phyloP scores from a whole-genome alignment of 2,797 vertebrate species.

The Synaphobranchus kaupii region DNA sequence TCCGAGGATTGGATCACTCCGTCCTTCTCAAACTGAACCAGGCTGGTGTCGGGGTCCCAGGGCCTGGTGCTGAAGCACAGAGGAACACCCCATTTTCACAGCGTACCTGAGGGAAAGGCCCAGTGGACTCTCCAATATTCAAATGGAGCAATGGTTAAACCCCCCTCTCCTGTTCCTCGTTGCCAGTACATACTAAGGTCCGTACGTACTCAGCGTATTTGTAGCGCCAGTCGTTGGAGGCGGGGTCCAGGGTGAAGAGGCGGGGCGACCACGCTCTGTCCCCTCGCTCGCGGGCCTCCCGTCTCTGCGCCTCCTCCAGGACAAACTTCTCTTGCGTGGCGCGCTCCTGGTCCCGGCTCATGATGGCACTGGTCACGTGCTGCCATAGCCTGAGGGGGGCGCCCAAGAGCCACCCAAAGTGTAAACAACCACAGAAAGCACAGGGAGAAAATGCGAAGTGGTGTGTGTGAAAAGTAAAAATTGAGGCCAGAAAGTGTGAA shows the following conservation, averaged over 20 bases:
- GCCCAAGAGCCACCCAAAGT: not conserved
- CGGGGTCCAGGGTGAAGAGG: constrained; percentile 80
- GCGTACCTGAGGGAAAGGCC: not conserved
- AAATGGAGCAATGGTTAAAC: not conserved
- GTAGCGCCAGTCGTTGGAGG: constrained; percentile 85
- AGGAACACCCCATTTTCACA: not conserved
- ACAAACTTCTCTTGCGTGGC: constrained; percentile 91
- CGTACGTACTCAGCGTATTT: constrained; percentile 83
- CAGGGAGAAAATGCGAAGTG: not conserved
- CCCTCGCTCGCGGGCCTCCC: constrained; percentile 74
- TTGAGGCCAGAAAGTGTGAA: not conserved
- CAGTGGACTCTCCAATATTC: not conserved
- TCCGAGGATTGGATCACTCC: constrained; percentile 87
- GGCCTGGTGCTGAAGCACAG: constrained; percentile 72
- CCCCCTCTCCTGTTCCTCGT: not conserved
- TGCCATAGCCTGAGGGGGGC: constrained; percentile 84
- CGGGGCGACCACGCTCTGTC: constrained; percentile 78
- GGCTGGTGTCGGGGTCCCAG: constrained; percentile 84
- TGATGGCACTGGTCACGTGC: constrained; percentile 88
- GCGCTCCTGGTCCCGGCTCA: constrained; percentile 83
- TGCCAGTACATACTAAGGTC: not conserved
- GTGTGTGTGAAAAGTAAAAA: not conserved
- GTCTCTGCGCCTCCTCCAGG: constrained; percentile 90
- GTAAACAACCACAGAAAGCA: not conserved
- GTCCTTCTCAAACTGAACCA: constrained; percentile 89